Evolutionary conservation across 1,140 invertebrate genomes (phyloP).

Genomic region (Drosophila bocqueti): DNA sequence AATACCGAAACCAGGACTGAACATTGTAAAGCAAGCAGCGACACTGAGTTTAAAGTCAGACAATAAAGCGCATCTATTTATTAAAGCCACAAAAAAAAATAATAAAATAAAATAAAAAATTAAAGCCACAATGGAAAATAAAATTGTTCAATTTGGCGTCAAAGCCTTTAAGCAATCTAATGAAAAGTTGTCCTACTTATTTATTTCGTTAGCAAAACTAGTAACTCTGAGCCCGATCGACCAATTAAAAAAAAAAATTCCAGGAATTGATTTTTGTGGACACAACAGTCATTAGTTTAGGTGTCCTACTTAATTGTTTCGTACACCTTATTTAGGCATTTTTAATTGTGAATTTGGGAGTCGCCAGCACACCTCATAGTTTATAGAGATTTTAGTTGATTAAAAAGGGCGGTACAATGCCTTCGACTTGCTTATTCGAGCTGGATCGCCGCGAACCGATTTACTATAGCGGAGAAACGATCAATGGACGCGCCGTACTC

Average conservation of each 20-base stretch:
- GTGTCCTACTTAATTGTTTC: no score
- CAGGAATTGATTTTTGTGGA: no score
- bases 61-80: slow-evolving; percentile 80
- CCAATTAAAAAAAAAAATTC: no score
- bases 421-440: slow-evolving; percentile 56
- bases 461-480: slow-evolving; percentile 73
- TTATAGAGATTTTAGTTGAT: neutral
- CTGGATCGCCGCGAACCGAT: slow-evolving; percentile 64
- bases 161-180: no score
- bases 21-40: slow-evolving; percentile 54
- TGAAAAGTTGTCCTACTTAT: no score
- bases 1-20: slow-evolving; percentile 41
- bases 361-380: no score
- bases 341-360: neutral
- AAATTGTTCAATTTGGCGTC: no score
- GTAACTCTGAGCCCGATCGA: no score
- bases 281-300: no score
- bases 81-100: slow-evolving; percentile 28
- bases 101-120: no score
- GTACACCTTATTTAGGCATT: neutral
- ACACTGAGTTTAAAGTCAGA: slow-evolving; percentile 61
- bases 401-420: slow-evolving; percentile 41
- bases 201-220: no score
- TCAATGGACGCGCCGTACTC: slow-evolving; percentile 63
- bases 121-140: no score